Evolutionary conservation across 1,140 invertebrate species (phyloP), one percentile per base, ranked within the genome.

Genomic region (Pachyrhynchus sulphureomaculatus): DNA sequence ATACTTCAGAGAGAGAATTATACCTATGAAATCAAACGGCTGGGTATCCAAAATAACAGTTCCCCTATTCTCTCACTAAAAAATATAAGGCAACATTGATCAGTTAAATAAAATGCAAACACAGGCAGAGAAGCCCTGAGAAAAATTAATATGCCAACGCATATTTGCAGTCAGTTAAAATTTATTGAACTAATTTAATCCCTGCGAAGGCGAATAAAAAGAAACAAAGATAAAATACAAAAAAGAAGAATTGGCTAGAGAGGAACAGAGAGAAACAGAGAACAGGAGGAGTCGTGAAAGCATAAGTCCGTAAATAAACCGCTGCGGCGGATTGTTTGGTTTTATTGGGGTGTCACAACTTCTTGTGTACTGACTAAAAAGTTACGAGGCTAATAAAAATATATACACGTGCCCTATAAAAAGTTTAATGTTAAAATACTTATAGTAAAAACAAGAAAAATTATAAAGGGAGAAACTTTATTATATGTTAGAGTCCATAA

Each of bases 141-240:
- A 56, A 56, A 56, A 44, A 42, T 42, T 56, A 36, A 26, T 56
- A 15, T 42, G 23, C 53, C 53, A 56, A 56, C 53, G 53, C 51
- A 39, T 56, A 56, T 44, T 56, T 20, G 53, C 53, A 44, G 20
- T 42, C 53, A 12, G 37, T 34, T 45, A 10, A 56, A 56, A 56
- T 56, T 56, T 56, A 56, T 56, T 56, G 53, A 56, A 37, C 53
- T 42, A 56, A 56, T 56, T 56, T 56, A 56, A 56, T 42, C 53
- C 21, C 48, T n/a, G 29, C 23, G 32, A 21, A 21, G 21, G 47
- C 47, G 12, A 49, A 49, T n/a, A 33, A 33, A 13, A 49, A 15
- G 10, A 45, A 44, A 33, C 26, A 29, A 51, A 48, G 45, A 13
- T 8, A 9, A 24, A 13, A 29, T 20, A n/a, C n/a, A n/a, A n/a